A percentile compares a stretch with the other conserved stretches of the same genome.
Evolutionary conservation across 1,140 invertebrate genomes (phyloP).

Genomic region (Drosophila miranda): DNA sequence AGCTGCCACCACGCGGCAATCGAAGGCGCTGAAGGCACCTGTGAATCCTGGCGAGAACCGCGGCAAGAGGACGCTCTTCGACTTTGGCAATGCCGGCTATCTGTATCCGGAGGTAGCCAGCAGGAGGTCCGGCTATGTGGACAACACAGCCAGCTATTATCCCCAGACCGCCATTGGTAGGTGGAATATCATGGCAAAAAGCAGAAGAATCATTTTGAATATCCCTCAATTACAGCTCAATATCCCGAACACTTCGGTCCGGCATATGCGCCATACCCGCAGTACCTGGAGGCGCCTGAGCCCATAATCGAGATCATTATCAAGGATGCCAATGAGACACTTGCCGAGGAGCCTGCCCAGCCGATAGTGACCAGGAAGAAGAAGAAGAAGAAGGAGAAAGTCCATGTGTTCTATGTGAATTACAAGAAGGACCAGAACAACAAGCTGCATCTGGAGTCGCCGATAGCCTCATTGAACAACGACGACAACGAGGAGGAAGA

Average conservation of each 20-base stretch:
- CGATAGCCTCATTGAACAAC: conserved; percentile 77
- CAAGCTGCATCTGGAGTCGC: conserved; percentile 80
- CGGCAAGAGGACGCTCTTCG: conserved; percentile 76
- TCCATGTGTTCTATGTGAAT: conserved; percentile 95
- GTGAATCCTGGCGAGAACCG: conserved; percentile 62
- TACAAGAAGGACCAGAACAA: conserved; percentile 91
- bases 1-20: conserved; percentile 38
- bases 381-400: conserved; percentile 89
- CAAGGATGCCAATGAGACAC: conserved; percentile 92
- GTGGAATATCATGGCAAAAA: not conserved
- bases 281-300: conserved; percentile 90
- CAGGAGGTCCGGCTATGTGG: conserved; percentile 65
- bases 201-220: not conserved
- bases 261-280: conserved; percentile 81
- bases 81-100: conserved; percentile 73
- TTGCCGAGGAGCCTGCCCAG: conserved; percentile 86
- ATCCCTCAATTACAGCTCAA: conserved; percentile 53
- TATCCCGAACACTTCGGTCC: conserved; percentile 54
- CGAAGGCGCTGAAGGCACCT: conserved; percentile 53
- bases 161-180: conserved; percentile 68
- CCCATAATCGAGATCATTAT: conserved; percentile 96
- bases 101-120: conserved; percentile 72
- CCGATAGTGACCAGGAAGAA: conserved; percentile 84
- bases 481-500: conserved; percentile 74
- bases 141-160: conserved; percentile 52